Base-by-base conservation (phyloP, 2,113 vertebrate genomes). In the Engraulis encrasicolus region DNA sequence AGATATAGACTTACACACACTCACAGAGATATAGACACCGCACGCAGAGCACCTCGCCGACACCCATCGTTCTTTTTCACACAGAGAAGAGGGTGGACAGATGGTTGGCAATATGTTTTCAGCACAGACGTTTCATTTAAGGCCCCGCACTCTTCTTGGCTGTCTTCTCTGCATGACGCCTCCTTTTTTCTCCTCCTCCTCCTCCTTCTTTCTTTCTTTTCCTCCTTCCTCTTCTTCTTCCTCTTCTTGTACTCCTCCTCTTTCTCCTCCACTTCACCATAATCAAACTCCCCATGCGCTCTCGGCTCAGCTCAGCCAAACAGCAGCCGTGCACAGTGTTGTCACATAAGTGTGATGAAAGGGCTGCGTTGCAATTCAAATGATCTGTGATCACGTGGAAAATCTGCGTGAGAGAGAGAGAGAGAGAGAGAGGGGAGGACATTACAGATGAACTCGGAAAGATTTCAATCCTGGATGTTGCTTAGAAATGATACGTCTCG, bases 91-190 rank as follows among this genome's bases (percentile, higher is more conserved):
- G 40, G 83, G 48, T 74, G 52, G 80, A 83, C 88, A 89, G 85
- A 85, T 85, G 88, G 82, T 48, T 9, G 85, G 78, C 81, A 87
- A 78, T 80, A 80, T 84, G 80, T 50, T 80, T 23, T 17, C 48
- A 19, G 48, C 78, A 54, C 49, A 85, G 23, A 78, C 81, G 48
- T 87, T 87, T 87, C 78, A 61, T 85, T 86, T 66, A 50, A 83
- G 81, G 27, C 12, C 52, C n/a, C 20, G 49, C 17, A 17, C 23
- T 50, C 40, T 34, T 61, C 31, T n/a, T 82, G n/a, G 48, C 19
- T 61, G n/a, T 37, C n/a, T 38, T 48, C 48, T 74, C 48, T 49
- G 40, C 48, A 78, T 17, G 17, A 37, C 31, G 15, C 49, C 31
- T 50, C 45, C 40, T 36, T 27, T 2, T 3, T 27, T 27, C 11